These are phyloP conservation scores for Phymorhynchus buccinoides DNA, from an alignment of 1,140 invertebrate species.

Conservation along the genomic window DNA sequence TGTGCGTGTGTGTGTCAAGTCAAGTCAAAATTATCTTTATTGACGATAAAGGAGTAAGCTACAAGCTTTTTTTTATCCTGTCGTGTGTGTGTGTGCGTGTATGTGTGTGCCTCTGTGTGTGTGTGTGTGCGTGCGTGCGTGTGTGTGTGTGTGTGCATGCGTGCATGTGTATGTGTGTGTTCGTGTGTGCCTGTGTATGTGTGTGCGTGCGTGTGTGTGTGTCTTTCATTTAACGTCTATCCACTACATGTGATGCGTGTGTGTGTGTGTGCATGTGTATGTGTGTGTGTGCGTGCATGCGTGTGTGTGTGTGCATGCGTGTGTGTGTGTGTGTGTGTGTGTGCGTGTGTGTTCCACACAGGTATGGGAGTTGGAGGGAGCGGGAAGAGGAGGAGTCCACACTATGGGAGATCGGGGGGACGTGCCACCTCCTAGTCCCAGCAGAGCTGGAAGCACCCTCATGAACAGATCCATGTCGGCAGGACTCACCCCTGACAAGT, in stretches of 20 bases:
- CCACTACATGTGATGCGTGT: too few species aligned
- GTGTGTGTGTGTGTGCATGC: too few species aligned
- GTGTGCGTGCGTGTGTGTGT: not conserved
- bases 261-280: not conserved
- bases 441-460: not conserved
- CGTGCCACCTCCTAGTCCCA: conserved; percentile 1
- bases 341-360: not conserved
- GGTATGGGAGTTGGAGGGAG: conserved; percentile 2
- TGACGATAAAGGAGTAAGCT: too few species aligned
- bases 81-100: too few species aligned
- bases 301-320: not conserved
- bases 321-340: not conserved
- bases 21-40: too few species aligned
- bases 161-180: not conserved
- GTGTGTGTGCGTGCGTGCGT: not conserved
- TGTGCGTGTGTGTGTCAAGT: not conserved
- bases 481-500: conserved; percentile 1
- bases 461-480: not conserved
- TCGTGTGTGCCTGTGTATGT: not conserved
- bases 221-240: too few species aligned
- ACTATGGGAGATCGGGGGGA: too few species aligned
- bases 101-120: not conserved
- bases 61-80: too few species aligned
- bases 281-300: not conserved
- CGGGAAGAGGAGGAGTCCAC: too few species aligned